phyloP scores from a whole-genome alignment of 2,797 vertebrate genomes.

The Onychomys torridus region DNA sequence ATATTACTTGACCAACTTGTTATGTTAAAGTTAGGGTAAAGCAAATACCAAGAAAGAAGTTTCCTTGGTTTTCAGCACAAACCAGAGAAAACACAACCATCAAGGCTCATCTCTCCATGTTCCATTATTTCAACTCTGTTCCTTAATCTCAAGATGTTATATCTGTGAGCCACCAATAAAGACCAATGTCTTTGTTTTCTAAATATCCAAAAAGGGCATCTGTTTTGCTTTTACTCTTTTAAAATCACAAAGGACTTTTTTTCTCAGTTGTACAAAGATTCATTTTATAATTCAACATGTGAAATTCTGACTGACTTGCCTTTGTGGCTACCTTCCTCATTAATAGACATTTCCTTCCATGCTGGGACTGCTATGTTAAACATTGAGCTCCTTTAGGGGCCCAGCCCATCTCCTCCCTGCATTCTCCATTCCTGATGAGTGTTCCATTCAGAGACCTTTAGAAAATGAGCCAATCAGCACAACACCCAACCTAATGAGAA shows the following conservation, averaged over 20 bases:
- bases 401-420: neutral
- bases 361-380: neutral
- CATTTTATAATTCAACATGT: neutral
- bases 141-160: slow-evolving; percentile 9
- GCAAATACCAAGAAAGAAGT: neutral
- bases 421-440: neutral
- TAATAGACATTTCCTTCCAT: neutral
- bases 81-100: slow-evolving; percentile 12
- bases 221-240: neutral
- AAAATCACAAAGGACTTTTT: neutral
- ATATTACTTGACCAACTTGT: slow-evolving; percentile 28
- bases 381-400: neutral
- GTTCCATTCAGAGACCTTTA: neutral
- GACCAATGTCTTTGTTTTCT: slow-evolving; percentile 16
- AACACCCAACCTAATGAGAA: neutral
- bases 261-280: neutral
- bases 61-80: slow-evolving; percentile 22
- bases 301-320: neutral
- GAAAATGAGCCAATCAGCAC: neutral
- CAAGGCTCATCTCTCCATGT: neutral
- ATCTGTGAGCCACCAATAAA: slow-evolving; percentile 42
- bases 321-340: neutral
- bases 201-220: slow-evolving; percentile 8
- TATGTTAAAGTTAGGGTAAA: slow-evolving; percentile 37
- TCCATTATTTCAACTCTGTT: neutral